A percentile compares a stretch with the other conserved stretches of the same genome.
These are phyloP conservation scores for Cygnus atratus DNA, from an alignment of 2,113 vertebrate genomes.

Conservation along the genomic window DNA sequence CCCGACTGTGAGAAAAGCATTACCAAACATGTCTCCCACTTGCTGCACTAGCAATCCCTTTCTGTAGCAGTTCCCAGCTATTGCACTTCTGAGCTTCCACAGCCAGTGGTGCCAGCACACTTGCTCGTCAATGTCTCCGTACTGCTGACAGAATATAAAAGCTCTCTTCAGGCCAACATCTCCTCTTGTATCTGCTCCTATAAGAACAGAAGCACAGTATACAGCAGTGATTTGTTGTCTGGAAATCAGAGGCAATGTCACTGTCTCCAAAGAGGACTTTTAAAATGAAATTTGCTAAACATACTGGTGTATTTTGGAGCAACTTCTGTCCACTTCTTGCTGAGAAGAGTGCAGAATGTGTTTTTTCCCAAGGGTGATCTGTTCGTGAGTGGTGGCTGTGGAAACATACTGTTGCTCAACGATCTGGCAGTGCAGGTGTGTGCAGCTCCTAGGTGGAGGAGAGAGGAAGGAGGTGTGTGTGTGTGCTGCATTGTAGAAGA, in stretches of 20 bases:
- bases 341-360: not conserved
- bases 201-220: not conserved
- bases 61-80: not conserved
- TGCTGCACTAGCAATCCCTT: not conserved
- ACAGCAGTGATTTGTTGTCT: not conserved
- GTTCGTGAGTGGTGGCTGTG: not conserved
- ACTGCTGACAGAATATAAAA: not conserved
- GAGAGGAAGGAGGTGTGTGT: not conserved
- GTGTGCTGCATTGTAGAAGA: not conserved
- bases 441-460: not conserved
- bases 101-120: not conserved
- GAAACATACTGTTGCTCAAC: not conserved
- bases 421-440: rapidly evolving
- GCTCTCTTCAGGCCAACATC: not conserved
- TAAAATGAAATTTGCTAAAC: not conserved
- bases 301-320: not conserved
- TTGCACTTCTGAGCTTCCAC: not conserved
- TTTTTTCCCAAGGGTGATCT: not conserved
- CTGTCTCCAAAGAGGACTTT: not conserved
- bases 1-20: not conserved
- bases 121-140: not conserved
- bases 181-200: not conserved
- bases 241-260: not conserved
- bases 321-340: not conserved
- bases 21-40: not conserved